These are phyloP conservation scores for Tyrannus savana DNA, from an alignment of 2,113 vertebrate genomes.

Conservation along the genomic window DNA sequence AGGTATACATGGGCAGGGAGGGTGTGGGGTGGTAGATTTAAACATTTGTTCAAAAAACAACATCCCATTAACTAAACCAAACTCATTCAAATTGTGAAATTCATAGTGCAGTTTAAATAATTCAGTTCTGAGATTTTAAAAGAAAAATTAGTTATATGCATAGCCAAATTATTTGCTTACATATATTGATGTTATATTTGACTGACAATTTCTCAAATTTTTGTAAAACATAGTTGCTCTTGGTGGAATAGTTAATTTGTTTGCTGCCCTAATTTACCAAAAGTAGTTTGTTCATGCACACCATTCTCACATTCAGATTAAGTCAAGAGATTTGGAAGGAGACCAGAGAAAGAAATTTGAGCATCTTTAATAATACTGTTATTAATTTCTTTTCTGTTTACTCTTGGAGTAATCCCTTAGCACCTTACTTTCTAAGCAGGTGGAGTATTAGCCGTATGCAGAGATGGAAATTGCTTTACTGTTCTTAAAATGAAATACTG, in stretches of 20 bases:
- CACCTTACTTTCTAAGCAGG: not conserved
- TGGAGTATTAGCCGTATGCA: not conserved
- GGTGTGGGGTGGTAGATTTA: accelerated
- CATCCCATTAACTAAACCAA: not conserved
- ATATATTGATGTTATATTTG: not conserved
- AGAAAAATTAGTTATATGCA: not conserved
- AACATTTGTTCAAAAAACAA: not conserved
- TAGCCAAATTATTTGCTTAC: not conserved
- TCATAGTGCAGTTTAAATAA: not conserved
- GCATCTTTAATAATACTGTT: not conserved
- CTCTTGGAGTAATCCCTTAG: not conserved
- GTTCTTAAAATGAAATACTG: conserved; percentile 20
- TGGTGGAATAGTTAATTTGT: not conserved
- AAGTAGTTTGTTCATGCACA: not conserved
- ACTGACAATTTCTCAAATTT: not conserved
- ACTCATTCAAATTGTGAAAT: not conserved
- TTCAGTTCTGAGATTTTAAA: not conserved
- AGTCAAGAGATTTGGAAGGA: not conserved
- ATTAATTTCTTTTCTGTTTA: not conserved
- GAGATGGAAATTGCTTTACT: not conserved
- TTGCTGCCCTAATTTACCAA: not conserved
- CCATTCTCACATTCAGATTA: not conserved
- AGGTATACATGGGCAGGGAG: not conserved
- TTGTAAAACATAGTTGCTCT: not conserved
- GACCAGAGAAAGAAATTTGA: not conserved